Evolutionary conservation across 1,140 invertebrate genomes (phyloP).

Genomic region (Microplitis demolitor): DNA sequence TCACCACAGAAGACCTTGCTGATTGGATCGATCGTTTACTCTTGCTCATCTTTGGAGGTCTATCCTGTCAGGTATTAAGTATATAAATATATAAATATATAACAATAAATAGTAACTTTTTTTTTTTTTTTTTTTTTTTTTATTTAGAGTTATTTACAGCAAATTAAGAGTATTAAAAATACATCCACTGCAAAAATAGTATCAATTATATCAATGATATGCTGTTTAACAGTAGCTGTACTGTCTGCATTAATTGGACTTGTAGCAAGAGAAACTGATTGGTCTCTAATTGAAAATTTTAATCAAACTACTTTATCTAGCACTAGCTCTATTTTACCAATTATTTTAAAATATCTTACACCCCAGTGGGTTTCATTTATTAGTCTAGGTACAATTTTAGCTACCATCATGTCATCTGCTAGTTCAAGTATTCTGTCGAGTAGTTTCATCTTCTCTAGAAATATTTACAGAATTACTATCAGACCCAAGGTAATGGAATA

Average conservation of each 20-base stretch:
- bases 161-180: conserved; percentile 77
- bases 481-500: conserved; percentile 63
- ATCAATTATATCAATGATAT: conserved; percentile 76
- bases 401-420: conserved; percentile 83
- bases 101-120: not conserved
- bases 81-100: conserved; percentile 10
- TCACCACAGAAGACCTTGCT: conserved; percentile 65
- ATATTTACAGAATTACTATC: conserved; percentile 77
- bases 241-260: conserved; percentile 78
- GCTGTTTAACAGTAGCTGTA: conserved; percentile 76
- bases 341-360: conserved; percentile 77
- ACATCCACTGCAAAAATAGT: conserved; percentile 72
- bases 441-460: conserved; percentile 81
- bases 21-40: conserved; percentile 74
- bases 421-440: conserved; percentile 79
- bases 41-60: conserved; percentile 79
- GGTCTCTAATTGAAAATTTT: conserved; percentile 63
- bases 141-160: conserved; percentile 80
- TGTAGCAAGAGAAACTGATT: conserved; percentile 71
- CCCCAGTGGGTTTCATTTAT: conserved; percentile 63
- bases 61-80: conserved; percentile 78
- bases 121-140: conserved; percentile 10
- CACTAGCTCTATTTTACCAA: conserved; percentile 70
- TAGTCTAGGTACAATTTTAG: conserved; percentile 79
- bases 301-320: conserved; percentile 59